Base-by-base conservation (phyloP, 2,888 invertebrate genomes). In the Eristalis intricaria region DNA sequence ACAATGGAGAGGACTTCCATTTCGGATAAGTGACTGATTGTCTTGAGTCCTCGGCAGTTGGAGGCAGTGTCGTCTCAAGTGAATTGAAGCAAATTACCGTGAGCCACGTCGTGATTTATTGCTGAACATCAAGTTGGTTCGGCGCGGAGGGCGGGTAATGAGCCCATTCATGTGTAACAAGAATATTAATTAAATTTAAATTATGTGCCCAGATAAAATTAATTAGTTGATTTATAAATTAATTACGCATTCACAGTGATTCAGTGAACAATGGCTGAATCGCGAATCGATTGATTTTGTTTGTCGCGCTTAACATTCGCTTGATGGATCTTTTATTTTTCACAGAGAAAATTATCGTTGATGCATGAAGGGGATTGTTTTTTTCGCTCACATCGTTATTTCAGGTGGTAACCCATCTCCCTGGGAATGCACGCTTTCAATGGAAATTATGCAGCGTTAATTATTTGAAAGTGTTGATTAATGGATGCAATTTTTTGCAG, bases 101-200 rank as follows among this genome's bases (percentile, higher is more conserved):
- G 50, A 50, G 50, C 50, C 8, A 50, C 15, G 68, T 26, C 69
- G 26, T 70, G 64, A 82, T 70, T 70, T 70, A 75, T 32, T 75
- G 58, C 22, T 2, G 29, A 66, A 74, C 68, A 32, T 32, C 40
- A 19, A 50, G 29, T 26, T 19, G 19, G 8, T 19, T 5, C 19
- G n/a, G 1, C 3, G 19, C 19, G 43, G 50, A 10, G 32, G 19
- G 7, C n/a, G n/a, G 50, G 43, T 73, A 85, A 85, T 65, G 76
- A 64, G 68, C 13, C 68, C 32, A 81, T 73, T 77, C 81, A 77
- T 61, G 77, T 73, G 77, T 60, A 77, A 60, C 73, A 81, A 74
- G 77, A 81, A 85, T 78, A 74, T 81, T 81, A 81, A 85, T 85
- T 85, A 81, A 81, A 78, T 74, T 85, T 84, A 74, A 84, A 78